Evolutionary conservation across 2,113 vertebrate genomes (phyloP), one percentile per base, ranked within the genome.

Genomic region (Sminthopsis crassicaudata): DNA sequence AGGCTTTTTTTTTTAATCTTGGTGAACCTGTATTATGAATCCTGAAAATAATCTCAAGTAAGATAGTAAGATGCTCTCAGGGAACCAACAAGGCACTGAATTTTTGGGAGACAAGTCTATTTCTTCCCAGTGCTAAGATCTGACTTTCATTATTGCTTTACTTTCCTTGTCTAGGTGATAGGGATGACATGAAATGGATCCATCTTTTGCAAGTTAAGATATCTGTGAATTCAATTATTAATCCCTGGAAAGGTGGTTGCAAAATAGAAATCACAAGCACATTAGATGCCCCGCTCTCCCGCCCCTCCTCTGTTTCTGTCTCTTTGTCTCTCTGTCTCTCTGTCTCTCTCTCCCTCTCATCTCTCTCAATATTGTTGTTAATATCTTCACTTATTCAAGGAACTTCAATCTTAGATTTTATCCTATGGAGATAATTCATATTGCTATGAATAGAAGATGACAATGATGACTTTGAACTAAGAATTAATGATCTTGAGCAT

Each of bases 141-240:
- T 96, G 94, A 95, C 97, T 92, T 96, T 95, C 94, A 95, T 27
- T 89, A 57, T 50, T 90, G 53, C 12, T 93, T 27, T 11, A 54
- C 51, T 57, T 92, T 91, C 67, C 4, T 0, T 1, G 19, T 42
- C 67, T 51, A 53, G 92, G 50, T 92, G 92, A 90, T 67, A 46
- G 90, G 93, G 6, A 0, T 14, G 3, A 10, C 36, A 42, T 48
- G 90, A 92, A 90, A 90, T 92, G 53, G 30, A 90, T 53, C 90
- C 91, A 36, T 94, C 93, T 96, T 89, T 48, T 8, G 46, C 57
- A 95, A 95, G 94, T 90, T 91, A 95, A 92, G 57, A 93, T 46
- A 92, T 96, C 89, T 89, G 19, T 52, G 90, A 92, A 95, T 96
- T 92, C 91, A 24, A 88, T 92, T 94, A 93, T 96, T 92, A 96